phyloP scores from a whole-genome alignment of 2,888 invertebrate genomes.

The Erebia aethiops region DNA sequence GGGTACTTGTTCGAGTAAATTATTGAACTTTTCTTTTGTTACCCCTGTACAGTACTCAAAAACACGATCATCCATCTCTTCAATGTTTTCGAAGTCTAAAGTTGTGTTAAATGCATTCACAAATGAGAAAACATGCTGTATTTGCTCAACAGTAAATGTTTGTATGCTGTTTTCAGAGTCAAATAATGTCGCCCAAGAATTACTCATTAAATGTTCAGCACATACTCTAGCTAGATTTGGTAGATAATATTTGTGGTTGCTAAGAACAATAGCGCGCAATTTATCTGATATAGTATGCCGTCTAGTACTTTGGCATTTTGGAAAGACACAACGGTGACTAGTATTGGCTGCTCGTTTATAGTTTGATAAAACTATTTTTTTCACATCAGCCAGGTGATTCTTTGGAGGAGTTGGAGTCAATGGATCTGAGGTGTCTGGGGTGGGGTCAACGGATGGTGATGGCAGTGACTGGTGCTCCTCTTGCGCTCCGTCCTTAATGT shows the following conservation, averaged over 20 bases:
- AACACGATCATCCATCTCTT: background rate
- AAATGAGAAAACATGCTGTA: background rate
- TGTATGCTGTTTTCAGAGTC: background rate
- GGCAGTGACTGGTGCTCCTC: background rate
- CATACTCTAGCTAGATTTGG: background rate
- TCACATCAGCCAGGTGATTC: background rate
- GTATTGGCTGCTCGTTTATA: slow-evolving; percentile 1
- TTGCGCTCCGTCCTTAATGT: background rate
- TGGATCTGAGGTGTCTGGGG: background rate
- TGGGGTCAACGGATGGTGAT: background rate
- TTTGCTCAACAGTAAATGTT: background rate
- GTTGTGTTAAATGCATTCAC: background rate
- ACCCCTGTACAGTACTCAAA: background rate
- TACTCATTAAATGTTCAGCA: background rate
- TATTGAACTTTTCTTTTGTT: background rate
- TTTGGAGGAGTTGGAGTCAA: background rate
- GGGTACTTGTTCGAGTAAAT: background rate
- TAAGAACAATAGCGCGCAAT: slow-evolving; percentile 1
- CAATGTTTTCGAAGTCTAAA: background rate
- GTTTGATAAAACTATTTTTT: background rate
- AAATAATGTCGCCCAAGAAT: background rate
- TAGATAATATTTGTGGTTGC: slow-evolving; percentile 2
- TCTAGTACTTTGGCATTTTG: background rate
- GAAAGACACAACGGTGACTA: background rate
- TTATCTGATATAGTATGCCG: background rate